Conservation (phyloP, 2,888 invertebrate species). For the Ophion slaviceki region DNA sequence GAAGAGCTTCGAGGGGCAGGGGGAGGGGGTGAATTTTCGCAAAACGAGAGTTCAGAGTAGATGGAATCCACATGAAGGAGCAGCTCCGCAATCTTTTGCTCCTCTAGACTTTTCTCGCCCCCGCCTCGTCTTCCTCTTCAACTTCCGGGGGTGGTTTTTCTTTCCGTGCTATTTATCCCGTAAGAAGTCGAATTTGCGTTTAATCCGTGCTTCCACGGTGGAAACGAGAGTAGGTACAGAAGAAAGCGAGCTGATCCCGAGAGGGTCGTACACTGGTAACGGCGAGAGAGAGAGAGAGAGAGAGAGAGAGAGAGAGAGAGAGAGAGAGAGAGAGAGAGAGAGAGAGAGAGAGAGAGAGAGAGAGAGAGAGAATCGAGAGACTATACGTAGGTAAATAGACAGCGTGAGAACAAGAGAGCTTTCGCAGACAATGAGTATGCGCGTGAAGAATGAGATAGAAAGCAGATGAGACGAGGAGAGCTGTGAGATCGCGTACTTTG, state of each 20-base stretch:
- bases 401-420: slow-evolving; percentile 61
- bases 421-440: slow-evolving; percentile 50
- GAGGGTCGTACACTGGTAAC: slow-evolving; percentile 60
- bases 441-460: slow-evolving; percentile 45
- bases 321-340: slow-evolving; percentile 12
- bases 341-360: background rate
- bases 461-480: slow-evolving; percentile 40
- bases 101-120: slow-evolving; percentile 13
- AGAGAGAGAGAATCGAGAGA: slow-evolving; percentile 16
- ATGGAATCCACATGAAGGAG: slow-evolving; percentile 29
- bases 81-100: slow-evolving; percentile 40
- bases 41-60: slow-evolving; percentile 47
- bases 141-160: slow-evolving; percentile 33
- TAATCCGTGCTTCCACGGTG: slow-evolving; percentile 57
- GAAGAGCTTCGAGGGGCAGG: slow-evolving; percentile 16
- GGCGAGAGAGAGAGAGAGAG: slow-evolving; percentile 19
- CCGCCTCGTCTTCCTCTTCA: slow-evolving; percentile 8
- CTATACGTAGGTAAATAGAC: slow-evolving; percentile 63
- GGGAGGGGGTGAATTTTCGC: slow-evolving; percentile 9
- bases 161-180: slow-evolving; percentile 47
- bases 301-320: background rate
- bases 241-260: slow-evolving; percentile 49
- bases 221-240: slow-evolving; percentile 35
- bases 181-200: slow-evolving; percentile 63
- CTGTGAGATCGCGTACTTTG: slow-evolving; percentile 52